Evolutionary conservation across 2,113 vertebrate genomes (phyloP), one percentile per base, ranked within the genome.

Genomic region (Gadus chalcogrammus): DNA sequence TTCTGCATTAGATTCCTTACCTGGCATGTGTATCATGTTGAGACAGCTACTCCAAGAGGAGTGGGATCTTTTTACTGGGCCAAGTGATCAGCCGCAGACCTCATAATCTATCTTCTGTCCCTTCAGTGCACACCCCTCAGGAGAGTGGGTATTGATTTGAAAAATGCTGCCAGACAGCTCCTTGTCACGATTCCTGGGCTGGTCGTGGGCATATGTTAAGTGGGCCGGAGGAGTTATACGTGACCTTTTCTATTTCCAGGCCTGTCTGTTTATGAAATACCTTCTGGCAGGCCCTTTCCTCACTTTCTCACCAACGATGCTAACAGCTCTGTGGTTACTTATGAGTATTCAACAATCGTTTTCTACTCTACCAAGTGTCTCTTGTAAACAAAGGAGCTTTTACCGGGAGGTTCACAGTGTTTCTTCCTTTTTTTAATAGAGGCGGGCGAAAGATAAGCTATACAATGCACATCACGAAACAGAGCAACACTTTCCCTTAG

Each of bases 61-160:
- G 82, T 79, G 59, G 81, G 71, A 85, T 85, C 69, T 87, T 85
- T 69, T 88, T 85, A 90, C 87, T 79, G 82, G 82, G 82, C 87
- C 82, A 87, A 88, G 83, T 87, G 87, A 85, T 89, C 79, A 76
- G 83, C 75, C 71, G 84, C 76, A 65, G 84, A 86, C 84, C 84
- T 84, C 83, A 87, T 90, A 87, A 87, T 88, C 75, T 84, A 81
- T 87, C 89, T 88, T 85, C 81, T 85, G 84, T 86, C 79, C 81
- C 79, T 84, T 17, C 74, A 72, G 66, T 58, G 59, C 75, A 79
- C 67, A 28, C 75, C 73, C 75, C 55, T 72, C 72, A 56, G 69
- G 74, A 79, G 79, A 85, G 81, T 75, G 77, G 64, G 83, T 89
- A 91, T 88, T 90, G 82, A 90, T 90, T 88, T 78, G 71, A 84